These are phyloP conservation scores for Norana najaformis DNA, from an alignment of 2,888 invertebrate genomes.

Conservation along the genomic window DNA sequence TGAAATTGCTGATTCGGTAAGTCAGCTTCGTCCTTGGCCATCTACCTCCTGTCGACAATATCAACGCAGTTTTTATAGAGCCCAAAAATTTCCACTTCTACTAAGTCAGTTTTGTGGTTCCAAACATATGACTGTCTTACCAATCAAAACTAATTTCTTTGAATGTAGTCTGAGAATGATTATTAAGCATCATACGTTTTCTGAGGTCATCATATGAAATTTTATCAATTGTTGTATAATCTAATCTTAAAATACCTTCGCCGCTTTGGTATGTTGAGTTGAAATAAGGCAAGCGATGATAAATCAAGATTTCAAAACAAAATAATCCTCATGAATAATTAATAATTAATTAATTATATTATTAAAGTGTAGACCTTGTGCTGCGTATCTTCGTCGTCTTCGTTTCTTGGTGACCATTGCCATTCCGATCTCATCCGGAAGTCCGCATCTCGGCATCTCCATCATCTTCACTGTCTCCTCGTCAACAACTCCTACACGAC, in stretches of 20 bases:
- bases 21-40: background rate
- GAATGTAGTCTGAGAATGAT: too few species aligned
- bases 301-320: too few species aligned
- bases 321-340: background rate
- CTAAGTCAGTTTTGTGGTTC: background rate
- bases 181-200: too few species aligned
- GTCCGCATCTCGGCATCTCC: slow-evolving; percentile 26
- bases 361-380: background rate
- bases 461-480: slow-evolving; percentile 26
- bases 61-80: too few species aligned
- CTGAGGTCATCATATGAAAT: too few species aligned
- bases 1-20: background rate
- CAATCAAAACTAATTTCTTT: too few species aligned
- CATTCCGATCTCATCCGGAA: slow-evolving; percentile 8
- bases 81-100: background rate
- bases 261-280: too few species aligned
- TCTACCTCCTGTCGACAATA: background rate
- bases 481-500: slow-evolving; percentile 8
- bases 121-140: too few species aligned
- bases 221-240: too few species aligned
- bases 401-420: background rate
- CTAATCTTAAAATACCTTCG: too few species aligned
- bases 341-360: background rate
- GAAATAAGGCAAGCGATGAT: too few species aligned
- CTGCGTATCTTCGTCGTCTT: slow-evolving; percentile 25